Conservation (phyloP, 2,888 invertebrate species). For the Pyrocoelia pectoralis region DNA sequence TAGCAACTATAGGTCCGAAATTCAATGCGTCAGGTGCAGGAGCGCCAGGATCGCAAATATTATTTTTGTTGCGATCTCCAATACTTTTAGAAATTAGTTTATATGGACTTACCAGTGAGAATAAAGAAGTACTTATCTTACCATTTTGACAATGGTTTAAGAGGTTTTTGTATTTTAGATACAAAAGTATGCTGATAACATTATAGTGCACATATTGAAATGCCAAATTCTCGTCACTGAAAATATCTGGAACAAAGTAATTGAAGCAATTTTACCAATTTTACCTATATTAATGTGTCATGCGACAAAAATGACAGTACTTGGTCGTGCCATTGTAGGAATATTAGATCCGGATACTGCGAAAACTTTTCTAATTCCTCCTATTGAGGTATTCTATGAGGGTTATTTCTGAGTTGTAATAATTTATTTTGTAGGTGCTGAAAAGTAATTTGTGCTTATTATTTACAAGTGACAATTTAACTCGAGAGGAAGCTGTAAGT, state of each 20-base stretch:
- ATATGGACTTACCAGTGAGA: slow-evolving; percentile 65
- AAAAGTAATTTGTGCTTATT: slow-evolving; percentile 63
- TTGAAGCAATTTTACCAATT: slow-evolving; percentile 67
- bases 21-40: slow-evolving; percentile 45
- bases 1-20: slow-evolving; percentile 65
- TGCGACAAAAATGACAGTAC: slow-evolving; percentile 59
- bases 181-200: slow-evolving; percentile 65
- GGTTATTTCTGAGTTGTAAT: slow-evolving; percentile 3
- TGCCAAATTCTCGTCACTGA: slow-evolving; percentile 70
- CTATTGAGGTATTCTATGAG: slow-evolving; percentile 58
- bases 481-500: slow-evolving; percentile 63
- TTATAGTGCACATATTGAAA: slow-evolving; percentile 69
- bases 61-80: slow-evolving; percentile 65
- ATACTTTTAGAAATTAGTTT: slow-evolving; percentile 71
- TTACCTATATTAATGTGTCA: slow-evolving; percentile 70
- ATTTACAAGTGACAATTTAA: slow-evolving; percentile 56
- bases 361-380: slow-evolving; percentile 65
- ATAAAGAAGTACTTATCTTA: slow-evolving; percentile 52
- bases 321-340: slow-evolving; percentile 69
- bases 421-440: slow-evolving; percentile 52
- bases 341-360: slow-evolving; percentile 72
- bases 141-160: neutral
- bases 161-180: slow-evolving; percentile 61
- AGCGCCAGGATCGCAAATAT: slow-evolving; percentile 61
- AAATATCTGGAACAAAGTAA: slow-evolving; percentile 67